phyloP scores from a whole-genome alignment of 2,888 invertebrate genomes.

The Coremacera marginata region DNA sequence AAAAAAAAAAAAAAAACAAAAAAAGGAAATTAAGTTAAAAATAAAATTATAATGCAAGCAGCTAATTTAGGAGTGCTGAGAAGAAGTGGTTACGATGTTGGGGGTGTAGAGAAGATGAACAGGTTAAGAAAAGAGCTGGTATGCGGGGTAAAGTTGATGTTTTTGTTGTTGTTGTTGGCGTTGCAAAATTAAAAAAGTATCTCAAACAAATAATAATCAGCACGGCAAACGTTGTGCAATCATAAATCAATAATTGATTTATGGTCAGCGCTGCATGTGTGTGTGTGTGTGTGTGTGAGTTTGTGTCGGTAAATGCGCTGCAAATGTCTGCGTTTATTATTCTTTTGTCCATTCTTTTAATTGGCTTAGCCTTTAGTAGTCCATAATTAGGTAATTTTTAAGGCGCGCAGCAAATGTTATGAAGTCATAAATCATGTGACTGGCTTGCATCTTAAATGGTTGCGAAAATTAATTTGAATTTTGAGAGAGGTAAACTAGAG shows the following conservation, averaged over 20 bases:
- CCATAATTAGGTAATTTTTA: slow-evolving; percentile 35
- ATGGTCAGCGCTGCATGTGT: slow-evolving; percentile 42
- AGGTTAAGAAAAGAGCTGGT: background rate
- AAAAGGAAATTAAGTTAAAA: no score
- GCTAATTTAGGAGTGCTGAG: no score
- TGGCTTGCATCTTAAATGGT: background rate
- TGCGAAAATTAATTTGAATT: slow-evolving; percentile 9
- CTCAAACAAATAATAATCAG: background rate
- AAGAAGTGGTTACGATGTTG: no score
- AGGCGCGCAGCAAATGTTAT: slow-evolving; percentile 13
- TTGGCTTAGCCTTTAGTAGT: background rate
- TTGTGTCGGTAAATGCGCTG: no score
- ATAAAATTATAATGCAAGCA: no score
- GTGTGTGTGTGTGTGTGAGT: background rate
- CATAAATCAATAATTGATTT: slow-evolving; percentile 57
- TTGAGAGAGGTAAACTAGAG: background rate
- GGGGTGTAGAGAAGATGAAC: background rate
- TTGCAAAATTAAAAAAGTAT: background rate
- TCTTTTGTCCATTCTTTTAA: slow-evolving; percentile 11
- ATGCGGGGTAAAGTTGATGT: no score
- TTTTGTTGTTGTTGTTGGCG: no score
- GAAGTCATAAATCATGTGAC: slow-evolving; percentile 34
- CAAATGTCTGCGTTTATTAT: slow-evolving; percentile 26
- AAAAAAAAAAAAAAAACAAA: no score
- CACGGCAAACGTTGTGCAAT: slow-evolving; percentile 13